Base-by-base conservation (phyloP, 30 jellyfish, hydroid and myxozoan genomes). In the Cassiopea andromeda region DNA sequence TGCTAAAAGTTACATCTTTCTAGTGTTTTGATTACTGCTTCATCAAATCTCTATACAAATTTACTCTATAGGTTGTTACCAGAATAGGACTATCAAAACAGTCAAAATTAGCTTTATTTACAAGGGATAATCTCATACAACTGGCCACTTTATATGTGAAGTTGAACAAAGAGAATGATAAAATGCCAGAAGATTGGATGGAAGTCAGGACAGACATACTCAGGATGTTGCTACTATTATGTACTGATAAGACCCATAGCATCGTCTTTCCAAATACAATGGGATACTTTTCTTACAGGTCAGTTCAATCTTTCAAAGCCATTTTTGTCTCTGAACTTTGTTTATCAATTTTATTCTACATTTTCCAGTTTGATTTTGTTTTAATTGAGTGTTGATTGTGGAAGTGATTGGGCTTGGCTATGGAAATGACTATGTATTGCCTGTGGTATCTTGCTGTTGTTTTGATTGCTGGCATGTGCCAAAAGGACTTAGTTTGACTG, bases 31-130 rank as follows among this genome's bases (percentile, higher is more conserved):
- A 27, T 27, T 27, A 27, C 38, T 27, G 38, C 38, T 27, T 27
- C 38, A 27, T 27, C 38, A 27, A 27, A 27, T 27, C 38, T 27
- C 38, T 27, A 27, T 27, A 27, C 38, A 27, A 27, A 27, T 27
- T 27, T 27, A 27, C 38, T 27, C 38, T 14, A 5, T 43, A 85
- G 98, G 97, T 93, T 14, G 90, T 93, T 38, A 72, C 87, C 27
- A 86, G 75, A 48, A 66, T 74, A 18, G 79, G 83, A 2, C 46
- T 93, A 75, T 82, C 90, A 16, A 93, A 88, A 84, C 84, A 93
- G 91, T 87, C 96, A 66, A 93, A 93, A 78, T 57, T 93, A 6
- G 72, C 88, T 12, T 87, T 93, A 60, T 93, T 93, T 91, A 93
- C 69, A 73, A 58, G 85, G 15, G 69, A 81, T 16, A 73, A 59